Base-by-base conservation (phyloP, 2,888 invertebrate species). In the Apoda limacodes region DNA sequence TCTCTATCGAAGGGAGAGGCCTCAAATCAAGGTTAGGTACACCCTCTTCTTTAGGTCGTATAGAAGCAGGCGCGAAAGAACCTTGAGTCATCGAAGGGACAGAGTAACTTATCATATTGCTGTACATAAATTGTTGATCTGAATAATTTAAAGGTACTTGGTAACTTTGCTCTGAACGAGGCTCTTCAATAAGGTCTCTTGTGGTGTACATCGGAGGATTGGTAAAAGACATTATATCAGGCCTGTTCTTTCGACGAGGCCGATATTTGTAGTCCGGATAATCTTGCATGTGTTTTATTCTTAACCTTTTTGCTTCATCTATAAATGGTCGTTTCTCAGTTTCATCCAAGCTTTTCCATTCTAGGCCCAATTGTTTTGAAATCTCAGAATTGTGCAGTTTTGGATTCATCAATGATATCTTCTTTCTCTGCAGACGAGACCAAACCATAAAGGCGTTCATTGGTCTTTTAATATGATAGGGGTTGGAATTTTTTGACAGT, bases 401-500 rank as follows among this genome's bases (percentile, higher is more conserved):
- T 32, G 93, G 93, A 57, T 93, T 90, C 59, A 92, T 86, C 60
- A 87, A 83, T 0, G 93, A 91, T 64, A 93, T 93, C 56, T 91
- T 90, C 55, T 91, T 87, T 25, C 93, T 68, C 54, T 96, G 96
- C 23, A 94, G 78, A 32, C 96, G 78, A 6, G 95, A 95, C 96
- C 97, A 97, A 9, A 97, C 97, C 97, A 98, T 97, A 76, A 97
- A 97, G 1, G 97, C 97, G 70, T 98, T 98, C 97, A 98, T 98
- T 9, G 97, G 97, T 45, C 97, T 82, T 63, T 97, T 98, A 51
- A 97, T 95, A 66, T 96, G 94, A 34, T 71, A 78, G 0, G 76
- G 74, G 26, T 74, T 76, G 0, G 68, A 50, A 9, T 92, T 88
- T 41, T 90, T 87, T 22, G 74, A 51, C 25, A 68, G 32, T 41